These are phyloP conservation scores for Eidolon dupreanum DNA, from an alignment of 2,797 vertebrate genomes.

Conservation along the genomic window DNA sequence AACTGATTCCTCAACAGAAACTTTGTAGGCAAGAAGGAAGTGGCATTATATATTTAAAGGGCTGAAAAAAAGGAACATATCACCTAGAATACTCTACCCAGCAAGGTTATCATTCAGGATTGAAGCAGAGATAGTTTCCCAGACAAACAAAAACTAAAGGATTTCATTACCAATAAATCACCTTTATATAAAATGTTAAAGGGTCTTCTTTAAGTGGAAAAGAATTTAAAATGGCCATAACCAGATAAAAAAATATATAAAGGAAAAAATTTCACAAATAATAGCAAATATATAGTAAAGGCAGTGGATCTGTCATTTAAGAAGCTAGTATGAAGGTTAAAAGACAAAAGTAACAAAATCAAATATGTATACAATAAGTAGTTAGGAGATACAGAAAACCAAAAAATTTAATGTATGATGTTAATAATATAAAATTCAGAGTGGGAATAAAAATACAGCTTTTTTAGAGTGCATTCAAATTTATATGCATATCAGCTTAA, in stretches of 20 bases:
- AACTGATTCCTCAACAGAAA: neutral
- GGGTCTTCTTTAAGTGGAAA: neutral
- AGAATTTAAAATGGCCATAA: neutral
- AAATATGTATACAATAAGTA: no score
- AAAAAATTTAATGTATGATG: neutral
- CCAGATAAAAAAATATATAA: neutral
- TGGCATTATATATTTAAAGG: neutral
- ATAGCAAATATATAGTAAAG: neutral
- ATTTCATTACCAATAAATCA: neutral
- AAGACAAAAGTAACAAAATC: neutral
- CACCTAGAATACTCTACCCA: neutral
- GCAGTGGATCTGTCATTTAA: neutral
- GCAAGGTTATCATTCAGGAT: neutral
- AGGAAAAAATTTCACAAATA: neutral
- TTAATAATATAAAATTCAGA: neutral
- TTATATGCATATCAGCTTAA: no score
- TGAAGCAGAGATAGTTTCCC: neutral
- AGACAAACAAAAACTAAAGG: neutral
- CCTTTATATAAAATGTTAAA: neutral
- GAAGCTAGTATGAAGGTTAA: no score
- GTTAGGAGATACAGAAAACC: no score
- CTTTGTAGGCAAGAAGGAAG: neutral
- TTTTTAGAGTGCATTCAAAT: no score
- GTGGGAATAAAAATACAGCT: neutral
- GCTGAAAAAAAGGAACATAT: neutral